These are phyloP conservation scores for Platycheirus rosarum DNA, from an alignment of 2,888 invertebrate species.

Conservation along the genomic window DNA sequence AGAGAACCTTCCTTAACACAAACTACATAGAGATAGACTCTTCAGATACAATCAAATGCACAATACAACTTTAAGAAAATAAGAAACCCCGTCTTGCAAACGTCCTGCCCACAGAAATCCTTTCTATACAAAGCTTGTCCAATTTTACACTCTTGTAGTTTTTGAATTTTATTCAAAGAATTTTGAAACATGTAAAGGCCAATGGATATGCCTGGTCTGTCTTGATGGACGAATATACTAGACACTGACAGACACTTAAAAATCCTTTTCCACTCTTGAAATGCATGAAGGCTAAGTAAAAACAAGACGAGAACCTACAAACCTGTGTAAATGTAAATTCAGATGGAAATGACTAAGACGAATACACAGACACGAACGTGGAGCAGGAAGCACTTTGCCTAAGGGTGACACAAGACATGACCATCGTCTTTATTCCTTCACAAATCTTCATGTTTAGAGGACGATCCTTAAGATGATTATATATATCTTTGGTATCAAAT, in stretches of 20 bases:
- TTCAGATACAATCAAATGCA: slow-evolving; percentile 23
- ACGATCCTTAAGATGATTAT: slow-evolving; percentile 61
- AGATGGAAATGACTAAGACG: slow-evolving; percentile 69
- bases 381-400: no score
- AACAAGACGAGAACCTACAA: slow-evolving; percentile 34
- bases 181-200: slow-evolving; percentile 10
- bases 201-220: slow-evolving; percentile 48
- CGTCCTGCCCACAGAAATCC: slow-evolving; percentile 55
- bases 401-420: slow-evolving; percentile 7
- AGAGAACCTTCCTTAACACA: slow-evolving; percentile 18
- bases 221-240: slow-evolving; percentile 31
- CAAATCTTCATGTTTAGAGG: slow-evolving; percentile 33
- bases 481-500: no score
- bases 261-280: slow-evolving; percentile 59
- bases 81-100: slow-evolving; percentile 49
- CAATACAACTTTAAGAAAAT: slow-evolving; percentile 19
- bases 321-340: slow-evolving; percentile 69
- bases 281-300: slow-evolving; percentile 51
- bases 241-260: slow-evolving; percentile 51
- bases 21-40: neutral
- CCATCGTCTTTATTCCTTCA: slow-evolving; percentile 12
- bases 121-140: slow-evolving; percentile 43
- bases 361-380: no score
- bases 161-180: slow-evolving; percentile 1
- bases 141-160: slow-evolving; percentile 31